phyloP scores from a whole-genome alignment of 2,797 vertebrate genomes.

The Falco berigora region DNA sequence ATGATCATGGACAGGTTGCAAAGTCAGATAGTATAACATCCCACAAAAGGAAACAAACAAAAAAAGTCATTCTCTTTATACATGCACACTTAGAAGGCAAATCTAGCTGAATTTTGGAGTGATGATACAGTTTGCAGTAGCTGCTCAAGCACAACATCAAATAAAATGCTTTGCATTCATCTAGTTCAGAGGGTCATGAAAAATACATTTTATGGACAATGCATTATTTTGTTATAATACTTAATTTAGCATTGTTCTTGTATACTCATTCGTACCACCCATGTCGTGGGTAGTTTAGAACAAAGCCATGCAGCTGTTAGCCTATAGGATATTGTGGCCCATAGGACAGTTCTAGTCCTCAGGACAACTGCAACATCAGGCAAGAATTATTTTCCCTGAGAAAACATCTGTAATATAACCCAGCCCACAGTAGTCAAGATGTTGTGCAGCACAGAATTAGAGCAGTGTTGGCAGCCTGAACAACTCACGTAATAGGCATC shows the following conservation, averaged over 20 bases:
- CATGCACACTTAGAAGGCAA: not conserved
- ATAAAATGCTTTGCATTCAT: not conserved
- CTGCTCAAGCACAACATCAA: not conserved
- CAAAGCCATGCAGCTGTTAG: not conserved
- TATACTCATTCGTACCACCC: not conserved
- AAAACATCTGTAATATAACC: not conserved
- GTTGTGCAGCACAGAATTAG: not conserved
- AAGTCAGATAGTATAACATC: not conserved
- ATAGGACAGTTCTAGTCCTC: not conserved
- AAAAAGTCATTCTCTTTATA: not conserved
- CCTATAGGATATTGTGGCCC: not conserved
- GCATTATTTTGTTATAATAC: not conserved
- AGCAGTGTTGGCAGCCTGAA: not conserved
- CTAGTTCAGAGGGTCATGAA: not conserved
- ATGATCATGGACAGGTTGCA: not conserved
- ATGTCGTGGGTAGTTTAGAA: not conserved
- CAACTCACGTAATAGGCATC: not conserved
- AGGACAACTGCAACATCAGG: not conserved
- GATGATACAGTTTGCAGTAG: not conserved
- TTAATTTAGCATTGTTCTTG: not conserved
- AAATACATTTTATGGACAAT: not conserved
- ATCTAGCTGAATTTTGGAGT: not conserved
- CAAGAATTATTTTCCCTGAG: not conserved
- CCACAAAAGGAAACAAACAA: not conserved
- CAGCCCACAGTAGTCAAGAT: not conserved